Conservation (phyloP, 2,888 invertebrate species). For the Lasioglossum lativentre region DNA sequence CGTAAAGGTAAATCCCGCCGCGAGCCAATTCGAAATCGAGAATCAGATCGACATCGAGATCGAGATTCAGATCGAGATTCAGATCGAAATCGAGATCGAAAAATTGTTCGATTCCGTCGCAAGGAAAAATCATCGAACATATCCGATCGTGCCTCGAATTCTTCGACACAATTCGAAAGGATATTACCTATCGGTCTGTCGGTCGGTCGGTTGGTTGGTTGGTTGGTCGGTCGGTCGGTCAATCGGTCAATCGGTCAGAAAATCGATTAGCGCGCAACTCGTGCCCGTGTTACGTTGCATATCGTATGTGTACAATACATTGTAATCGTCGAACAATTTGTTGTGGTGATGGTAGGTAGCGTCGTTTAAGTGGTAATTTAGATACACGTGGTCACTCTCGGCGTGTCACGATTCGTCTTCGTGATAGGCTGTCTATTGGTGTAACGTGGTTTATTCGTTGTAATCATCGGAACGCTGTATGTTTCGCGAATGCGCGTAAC, state of each 20-base stretch:
- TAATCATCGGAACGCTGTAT: conserved; percentile 3
- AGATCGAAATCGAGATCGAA: neutral
- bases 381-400: conserved; percentile 49
- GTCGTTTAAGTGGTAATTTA: conserved; percentile 52
- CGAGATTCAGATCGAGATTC: neutral
- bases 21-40: neutral
- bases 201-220: neutral
- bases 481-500: conserved; percentile 14
- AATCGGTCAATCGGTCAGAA: neutral
- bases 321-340: conserved; percentile 24
- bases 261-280: neutral
- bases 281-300: neutral
- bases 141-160: neutral
- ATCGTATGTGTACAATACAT: conserved; percentile 10
- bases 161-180: neutral
- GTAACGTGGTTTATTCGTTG: conserved; percentile 33
- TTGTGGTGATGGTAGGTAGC: conserved; percentile 18
- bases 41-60: neutral
- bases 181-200: neutral
- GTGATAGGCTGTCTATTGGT: conserved; percentile 30
- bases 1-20: neutral
- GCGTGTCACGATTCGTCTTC: conserved; percentile 48
- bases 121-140: neutral
- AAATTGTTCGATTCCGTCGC: neutral
- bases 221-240: neutral